Evolutionary conservation across 2,888 invertebrate genomes (phyloP).

Genomic region (Drosophila falleni): DNA sequence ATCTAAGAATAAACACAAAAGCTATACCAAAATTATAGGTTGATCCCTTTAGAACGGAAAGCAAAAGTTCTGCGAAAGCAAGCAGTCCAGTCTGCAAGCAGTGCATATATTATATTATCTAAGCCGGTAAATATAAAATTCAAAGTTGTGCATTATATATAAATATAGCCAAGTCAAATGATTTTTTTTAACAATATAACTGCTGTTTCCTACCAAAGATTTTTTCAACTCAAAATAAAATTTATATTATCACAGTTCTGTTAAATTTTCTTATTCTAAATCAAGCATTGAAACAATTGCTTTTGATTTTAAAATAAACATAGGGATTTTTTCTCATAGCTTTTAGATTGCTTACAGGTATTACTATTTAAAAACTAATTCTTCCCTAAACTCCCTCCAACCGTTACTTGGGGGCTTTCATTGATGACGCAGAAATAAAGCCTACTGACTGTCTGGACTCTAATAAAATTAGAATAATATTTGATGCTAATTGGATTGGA

Average conservation of each 20-base stretch:
- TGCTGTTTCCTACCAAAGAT: no score
- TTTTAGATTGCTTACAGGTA: background rate
- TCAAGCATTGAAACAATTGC: background rate
- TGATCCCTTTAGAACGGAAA: no score
- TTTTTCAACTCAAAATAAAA: background rate
- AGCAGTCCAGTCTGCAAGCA: no score
- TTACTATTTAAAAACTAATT: background rate
- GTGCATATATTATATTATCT: no score
- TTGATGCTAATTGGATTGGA: conserved; percentile 67
- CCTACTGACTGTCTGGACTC: conserved; percentile 59
- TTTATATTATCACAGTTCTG: background rate
- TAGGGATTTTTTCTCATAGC: background rate
- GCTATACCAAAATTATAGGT: no score
- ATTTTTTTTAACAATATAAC: background rate
- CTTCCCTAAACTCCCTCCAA: no score
- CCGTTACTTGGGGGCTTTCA: conserved; percentile 14
- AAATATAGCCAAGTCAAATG: background rate
- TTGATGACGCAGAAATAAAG: conserved; percentile 45
- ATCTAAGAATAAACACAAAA: no score
- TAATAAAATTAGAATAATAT: conserved; percentile 64
- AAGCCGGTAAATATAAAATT: no score
- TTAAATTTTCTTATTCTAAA: background rate
- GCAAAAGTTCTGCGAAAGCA: no score
- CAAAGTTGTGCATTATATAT: background rate
- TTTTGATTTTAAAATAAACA: background rate